Evolutionary conservation across 2,797 vertebrate species (phyloP).

Genomic region (Petrocephalus schoutedeni): DNA sequence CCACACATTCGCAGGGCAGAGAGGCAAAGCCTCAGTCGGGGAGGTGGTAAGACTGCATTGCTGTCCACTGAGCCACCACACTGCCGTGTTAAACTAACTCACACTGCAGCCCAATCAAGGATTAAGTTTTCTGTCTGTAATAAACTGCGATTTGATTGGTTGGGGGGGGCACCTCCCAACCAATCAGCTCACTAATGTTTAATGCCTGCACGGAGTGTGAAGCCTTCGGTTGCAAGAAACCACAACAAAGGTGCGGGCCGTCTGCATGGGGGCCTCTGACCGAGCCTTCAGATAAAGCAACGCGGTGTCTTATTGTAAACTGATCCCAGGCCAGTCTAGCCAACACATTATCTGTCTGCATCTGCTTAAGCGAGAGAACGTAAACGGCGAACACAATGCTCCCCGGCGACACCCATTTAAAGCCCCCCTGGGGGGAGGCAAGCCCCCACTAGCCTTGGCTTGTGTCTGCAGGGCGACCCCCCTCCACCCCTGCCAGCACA

Average conservation of each 20-base stretch:
- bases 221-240: background rate
- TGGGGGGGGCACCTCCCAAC: background rate
- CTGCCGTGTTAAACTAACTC: background rate
- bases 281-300: background rate
- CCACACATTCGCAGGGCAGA: background rate
- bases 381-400: background rate
- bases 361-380: background rate
- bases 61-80: background rate
- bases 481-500: background rate
- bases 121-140: background rate
- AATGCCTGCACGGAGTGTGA: background rate
- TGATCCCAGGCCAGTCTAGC: background rate
- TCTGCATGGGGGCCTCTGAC: background rate
- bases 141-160: background rate
- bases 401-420: background rate
- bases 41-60: background rate
- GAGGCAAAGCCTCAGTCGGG: background rate
- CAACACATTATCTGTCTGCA: slow-evolving; percentile 1
- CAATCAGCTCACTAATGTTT: background rate
- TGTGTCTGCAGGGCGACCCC: background rate
- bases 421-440: background rate
- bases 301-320: background rate
- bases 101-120: background rate
- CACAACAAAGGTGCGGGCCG: background rate
- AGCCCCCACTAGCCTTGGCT: background rate